Base-by-base conservation (phyloP, 2,888 invertebrate species). In the Ochropacha duplaris region DNA sequence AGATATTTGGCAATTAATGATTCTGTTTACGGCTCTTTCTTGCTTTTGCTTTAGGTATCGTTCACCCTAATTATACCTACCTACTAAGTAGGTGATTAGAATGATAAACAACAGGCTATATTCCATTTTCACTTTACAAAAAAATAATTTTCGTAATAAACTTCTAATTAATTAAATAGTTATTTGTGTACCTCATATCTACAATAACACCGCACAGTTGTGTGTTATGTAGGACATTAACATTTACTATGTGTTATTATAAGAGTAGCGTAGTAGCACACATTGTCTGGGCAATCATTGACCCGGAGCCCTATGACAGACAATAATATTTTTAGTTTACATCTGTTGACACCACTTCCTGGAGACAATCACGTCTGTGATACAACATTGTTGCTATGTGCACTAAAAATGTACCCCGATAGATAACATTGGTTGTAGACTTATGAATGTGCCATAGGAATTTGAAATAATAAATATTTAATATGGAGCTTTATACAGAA, bases 301-400 rank as follows among this genome's bases (percentile, higher is more conserved):
- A 28, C 26, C 51, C 51, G 16, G 28, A 26, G 16, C 51, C 16
- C 51, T 44, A 31, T 31, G 24, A 50, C 50, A 50, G 44, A 44
- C 34, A 28, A 55, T 50, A 49, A 57, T 57, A 57, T 60, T 60
- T 57, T 60, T 57, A 60, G 52, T 55, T 55, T 52, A 55, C 49
- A 55, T 22, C 62, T 61, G 58, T 28, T 28, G 50, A 50, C 28
- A 50, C 16, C 26, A 67, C 74, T 78, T 78, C 81, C 79, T 75
- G 74, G 65, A 57, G 64, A 63, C 58, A 57, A 66, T 65, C 74
- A 65, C 56, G 58, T 57, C 49, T 50, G 57, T 65, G 72, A 77
- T 68, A 52, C 69, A 49, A 39, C 49, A 16, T 56, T 80, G 88
- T 88, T 87, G 78, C 87, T 83, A 88, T 76, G 87, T 83, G 86